Conservation (phyloP, 2,113 vertebrate genomes). For the Megaceryle torquata region DNA sequence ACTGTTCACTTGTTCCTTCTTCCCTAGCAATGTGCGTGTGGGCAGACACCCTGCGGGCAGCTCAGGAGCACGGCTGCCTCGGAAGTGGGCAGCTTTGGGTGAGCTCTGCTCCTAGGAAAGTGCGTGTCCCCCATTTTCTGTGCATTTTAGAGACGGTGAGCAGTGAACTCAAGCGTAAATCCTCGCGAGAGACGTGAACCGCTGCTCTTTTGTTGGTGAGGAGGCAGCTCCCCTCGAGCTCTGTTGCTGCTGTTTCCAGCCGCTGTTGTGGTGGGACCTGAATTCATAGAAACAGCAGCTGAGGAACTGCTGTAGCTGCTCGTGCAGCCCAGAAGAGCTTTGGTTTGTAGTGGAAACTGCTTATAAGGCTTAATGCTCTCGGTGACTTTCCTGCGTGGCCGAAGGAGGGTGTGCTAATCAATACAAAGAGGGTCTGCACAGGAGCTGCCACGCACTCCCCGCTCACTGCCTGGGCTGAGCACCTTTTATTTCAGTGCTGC, state of each 20-base stretch:
- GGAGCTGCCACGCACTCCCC: not conserved
- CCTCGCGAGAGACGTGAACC: fast-evolving
- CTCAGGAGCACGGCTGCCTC: fast-evolving
- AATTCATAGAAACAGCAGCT: not conserved
- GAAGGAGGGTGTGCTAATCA: not conserved
- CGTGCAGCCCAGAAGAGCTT: not conserved
- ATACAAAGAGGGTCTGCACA: not conserved
- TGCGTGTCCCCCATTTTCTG: too few species aligned
- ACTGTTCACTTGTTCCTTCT: fast-evolving
- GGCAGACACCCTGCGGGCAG: not conserved
- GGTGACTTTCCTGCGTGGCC: not conserved
- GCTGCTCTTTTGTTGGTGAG: fast-evolving
- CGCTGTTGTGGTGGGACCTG: not conserved
- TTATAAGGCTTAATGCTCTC: not conserved
- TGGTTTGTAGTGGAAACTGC: not conserved
- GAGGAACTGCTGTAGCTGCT: not conserved
- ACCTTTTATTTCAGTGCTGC: not conserved
- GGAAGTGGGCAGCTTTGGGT: fast-evolving
- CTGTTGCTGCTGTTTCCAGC: not conserved
- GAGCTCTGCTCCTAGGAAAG: not conserved
- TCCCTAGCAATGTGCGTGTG: fast-evolving
- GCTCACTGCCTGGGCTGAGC: too few species aligned
- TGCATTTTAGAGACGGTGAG: not conserved
- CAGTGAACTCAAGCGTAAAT: fast-evolving
- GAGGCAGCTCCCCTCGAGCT: not conserved